A percentile compares a stretch with the other conserved stretches of the same genome.
Conservation (phyloP, 1,140 invertebrate species). For the Sweltsa coloradensis region DNA sequence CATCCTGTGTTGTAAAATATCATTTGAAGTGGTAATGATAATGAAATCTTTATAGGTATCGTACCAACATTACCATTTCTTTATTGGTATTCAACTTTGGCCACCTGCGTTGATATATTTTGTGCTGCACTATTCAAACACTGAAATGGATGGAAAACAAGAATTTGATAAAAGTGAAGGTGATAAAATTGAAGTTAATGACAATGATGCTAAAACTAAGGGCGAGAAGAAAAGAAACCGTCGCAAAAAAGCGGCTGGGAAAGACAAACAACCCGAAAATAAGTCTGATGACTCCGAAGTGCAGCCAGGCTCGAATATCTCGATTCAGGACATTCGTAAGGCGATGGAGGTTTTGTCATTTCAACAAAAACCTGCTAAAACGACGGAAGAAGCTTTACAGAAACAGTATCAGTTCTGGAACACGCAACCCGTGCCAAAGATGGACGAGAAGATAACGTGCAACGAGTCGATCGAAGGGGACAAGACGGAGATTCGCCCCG, state of each 20-base stretch:
- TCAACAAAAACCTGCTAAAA: conserved; percentile 65
- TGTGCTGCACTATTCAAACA: too few relatives aligned
- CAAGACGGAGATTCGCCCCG: conserved; percentile 75
- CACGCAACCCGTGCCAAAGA: conserved; percentile 96
- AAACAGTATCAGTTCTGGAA: conserved; percentile 96
- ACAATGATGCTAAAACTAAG: conserved; percentile 29
- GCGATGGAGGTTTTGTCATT: conserved; percentile 73
- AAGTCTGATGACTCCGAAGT: conserved; percentile 19
- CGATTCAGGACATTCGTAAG: conserved; percentile 60
- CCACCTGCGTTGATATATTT: too few relatives aligned
- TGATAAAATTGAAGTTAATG: conserved; percentile 29
- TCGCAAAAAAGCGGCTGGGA: conserved; percentile 28
- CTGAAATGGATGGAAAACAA: conserved; percentile 34
- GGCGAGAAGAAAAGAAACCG: conserved; percentile 30
- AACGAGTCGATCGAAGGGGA: conserved; percentile 83
- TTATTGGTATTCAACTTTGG: too few relatives aligned
- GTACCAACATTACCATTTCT: too few relatives aligned
- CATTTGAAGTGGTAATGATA: too few relatives aligned
- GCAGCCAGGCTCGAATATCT: conserved; percentile 5
- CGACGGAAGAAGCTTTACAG: conserved; percentile 57
- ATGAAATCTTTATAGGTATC: too few relatives aligned
- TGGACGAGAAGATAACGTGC: conserved; percentile 68
- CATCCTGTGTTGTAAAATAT: too few relatives aligned
- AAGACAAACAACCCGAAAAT: conserved; percentile 22
- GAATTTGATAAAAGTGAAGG: conserved; percentile 27